Conservation (phyloP, 2,113 vertebrate species). For the Barnardius zonarius region DNA sequence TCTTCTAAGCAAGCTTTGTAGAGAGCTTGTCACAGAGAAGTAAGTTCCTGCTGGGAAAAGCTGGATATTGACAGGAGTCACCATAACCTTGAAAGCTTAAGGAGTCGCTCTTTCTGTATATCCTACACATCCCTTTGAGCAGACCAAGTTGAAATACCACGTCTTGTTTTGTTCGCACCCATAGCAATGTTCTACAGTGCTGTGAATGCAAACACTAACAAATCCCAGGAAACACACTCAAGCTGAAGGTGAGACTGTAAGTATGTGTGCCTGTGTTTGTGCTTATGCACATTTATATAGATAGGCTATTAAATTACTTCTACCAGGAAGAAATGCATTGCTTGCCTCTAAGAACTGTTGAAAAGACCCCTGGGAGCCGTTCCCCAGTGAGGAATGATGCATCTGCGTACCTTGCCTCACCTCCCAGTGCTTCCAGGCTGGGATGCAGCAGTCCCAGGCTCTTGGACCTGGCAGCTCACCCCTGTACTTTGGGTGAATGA, state of each 20-base stretch:
- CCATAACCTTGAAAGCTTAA: background rate
- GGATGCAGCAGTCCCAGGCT: background rate
- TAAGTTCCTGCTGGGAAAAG: background rate
- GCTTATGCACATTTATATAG: fast-evolving
- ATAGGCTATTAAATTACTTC: background rate
- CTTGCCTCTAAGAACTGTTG: background rate
- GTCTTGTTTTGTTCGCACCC: background rate
- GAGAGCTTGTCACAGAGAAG: background rate
- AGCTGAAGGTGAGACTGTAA: background rate
- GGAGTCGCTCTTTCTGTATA: background rate
- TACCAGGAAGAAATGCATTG: background rate
- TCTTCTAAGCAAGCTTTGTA: background rate
- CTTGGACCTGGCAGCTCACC: background rate
- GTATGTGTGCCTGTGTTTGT: background rate
- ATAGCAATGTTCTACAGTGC: background rate
- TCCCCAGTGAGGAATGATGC: fast-evolving
- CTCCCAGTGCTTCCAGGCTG: background rate
- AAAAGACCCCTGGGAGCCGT: background rate
- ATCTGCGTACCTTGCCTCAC: fast-evolving
- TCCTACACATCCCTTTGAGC: background rate
- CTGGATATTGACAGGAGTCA: background rate
- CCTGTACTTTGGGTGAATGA: background rate
- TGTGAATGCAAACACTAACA: background rate
- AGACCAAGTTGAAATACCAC: background rate
- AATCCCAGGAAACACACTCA: background rate